Conservation (phyloP, 37 sponge, comb jelly and placozoan species). For the Amphimedon queenslandica region DNA sequence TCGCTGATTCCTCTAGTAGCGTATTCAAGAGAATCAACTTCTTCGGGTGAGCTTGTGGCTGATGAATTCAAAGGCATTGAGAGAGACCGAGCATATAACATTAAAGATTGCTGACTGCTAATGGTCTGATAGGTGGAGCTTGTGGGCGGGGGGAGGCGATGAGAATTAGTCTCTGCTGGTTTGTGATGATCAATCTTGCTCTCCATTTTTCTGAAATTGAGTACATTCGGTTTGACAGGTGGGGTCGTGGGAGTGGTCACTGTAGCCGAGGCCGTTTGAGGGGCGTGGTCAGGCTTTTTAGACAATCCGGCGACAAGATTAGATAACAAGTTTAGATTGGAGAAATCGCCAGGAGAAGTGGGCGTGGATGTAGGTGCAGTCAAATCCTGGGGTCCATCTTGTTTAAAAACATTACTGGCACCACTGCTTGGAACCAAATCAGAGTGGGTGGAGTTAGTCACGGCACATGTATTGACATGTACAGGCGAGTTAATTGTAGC, state of each 20-base stretch:
- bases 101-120: conserved; percentile 27
- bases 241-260: too few species aligned
- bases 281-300: not conserved
- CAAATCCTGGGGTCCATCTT: too few species aligned
- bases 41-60: conserved; percentile 7
- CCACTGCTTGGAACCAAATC: too few species aligned
- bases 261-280: too few species aligned
- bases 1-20: conserved; percentile 70
- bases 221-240: not conserved
- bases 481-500: too few species aligned
- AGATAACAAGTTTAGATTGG: conserved; percentile 61
- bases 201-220: too few species aligned
- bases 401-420: too few species aligned
- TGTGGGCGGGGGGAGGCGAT: not conserved
- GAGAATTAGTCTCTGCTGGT: not conserved
- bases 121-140: not conserved
- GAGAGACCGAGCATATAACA: conserved; percentile 54
- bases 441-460: too few species aligned
- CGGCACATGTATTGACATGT: too few species aligned
- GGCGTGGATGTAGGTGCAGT: not conserved
- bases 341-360: conserved; percentile 27
- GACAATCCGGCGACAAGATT: conserved; percentile 45
- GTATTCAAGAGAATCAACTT: conserved; percentile 57
- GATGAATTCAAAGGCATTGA: conserved; percentile 24
- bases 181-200: too few species aligned